Percentiles rank a stretch among this genome's conserved stretches.
These are phyloP conservation scores for Rattus norvegicus DNA, from an alignment of 2,113 vertebrate species.

Conservation along the genomic window GRCr8 NC_086021.1:133770501-133771000, in stretches of 20 bases:
- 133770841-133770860: conserved; percentile 63
- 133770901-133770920: conserved; percentile 63
- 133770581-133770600: not conserved
- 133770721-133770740: conserved; percentile 23
- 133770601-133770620: not conserved
- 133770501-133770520: not conserved
- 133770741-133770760: not conserved
- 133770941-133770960: not conserved
- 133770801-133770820: conserved; percentile 48
- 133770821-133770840: conserved; percentile 49
- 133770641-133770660: not conserved
- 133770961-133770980: conserved; percentile 60
- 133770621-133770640: conserved; percentile 7
- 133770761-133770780: not conserved
- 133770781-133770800: conserved; percentile 43
- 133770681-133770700: conserved; percentile 2
- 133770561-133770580: not conserved
- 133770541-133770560: not conserved
- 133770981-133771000: conserved; percentile 35
- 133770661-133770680: not conserved
- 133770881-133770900: conserved; percentile 9
- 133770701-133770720: not conserved
- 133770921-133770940: conserved; percentile 44
- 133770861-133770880: conserved; percentile 53
- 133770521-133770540: conserved; percentile 12